phyloP scores from a whole-genome alignment of 2,888 invertebrate genomes.

The Microctonus hyperodae region DNA sequence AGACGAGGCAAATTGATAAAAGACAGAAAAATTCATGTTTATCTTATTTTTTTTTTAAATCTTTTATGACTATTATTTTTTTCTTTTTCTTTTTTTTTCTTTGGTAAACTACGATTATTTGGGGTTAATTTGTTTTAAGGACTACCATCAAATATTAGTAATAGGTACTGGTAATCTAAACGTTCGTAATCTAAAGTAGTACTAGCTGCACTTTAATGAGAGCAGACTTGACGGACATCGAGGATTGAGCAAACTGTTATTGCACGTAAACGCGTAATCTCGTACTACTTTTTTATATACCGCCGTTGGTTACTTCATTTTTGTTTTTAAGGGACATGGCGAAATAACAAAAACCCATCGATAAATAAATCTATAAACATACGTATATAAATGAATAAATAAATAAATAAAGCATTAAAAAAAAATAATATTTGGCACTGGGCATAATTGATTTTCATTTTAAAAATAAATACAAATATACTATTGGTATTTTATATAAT shows the following conservation, averaged over 20 bases:
- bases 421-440: conserved; percentile 10
- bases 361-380: conserved; percentile 20
- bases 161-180: conserved; percentile 25
- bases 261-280: conserved; percentile 55
- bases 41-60: conserved; percentile 22
- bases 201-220: conserved; percentile 51
- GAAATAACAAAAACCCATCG: conserved; percentile 34
- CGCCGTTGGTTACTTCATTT: conserved; percentile 18
- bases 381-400: conserved; percentile 31
- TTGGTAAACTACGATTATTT: conserved; percentile 17
- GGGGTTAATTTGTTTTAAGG: neutral
- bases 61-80: neutral
- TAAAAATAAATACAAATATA: conserved; percentile 3
- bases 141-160: conserved; percentile 16
- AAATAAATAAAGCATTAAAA: conserved; percentile 21
- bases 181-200: conserved; percentile 43
- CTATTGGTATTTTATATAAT: neutral
- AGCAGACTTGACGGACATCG: conserved; percentile 60
- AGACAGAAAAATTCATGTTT: conserved; percentile 35
- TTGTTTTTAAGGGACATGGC: conserved; percentile 38
- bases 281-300: conserved; percentile 26
- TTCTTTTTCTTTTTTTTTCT: conserved; percentile 18
- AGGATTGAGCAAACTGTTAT: conserved; percentile 62
- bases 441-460: neutral
- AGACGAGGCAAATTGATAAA: conserved; percentile 51